Conservation (phyloP, 2,113 vertebrate species). For the Sylvilagus bachmani region DNA sequence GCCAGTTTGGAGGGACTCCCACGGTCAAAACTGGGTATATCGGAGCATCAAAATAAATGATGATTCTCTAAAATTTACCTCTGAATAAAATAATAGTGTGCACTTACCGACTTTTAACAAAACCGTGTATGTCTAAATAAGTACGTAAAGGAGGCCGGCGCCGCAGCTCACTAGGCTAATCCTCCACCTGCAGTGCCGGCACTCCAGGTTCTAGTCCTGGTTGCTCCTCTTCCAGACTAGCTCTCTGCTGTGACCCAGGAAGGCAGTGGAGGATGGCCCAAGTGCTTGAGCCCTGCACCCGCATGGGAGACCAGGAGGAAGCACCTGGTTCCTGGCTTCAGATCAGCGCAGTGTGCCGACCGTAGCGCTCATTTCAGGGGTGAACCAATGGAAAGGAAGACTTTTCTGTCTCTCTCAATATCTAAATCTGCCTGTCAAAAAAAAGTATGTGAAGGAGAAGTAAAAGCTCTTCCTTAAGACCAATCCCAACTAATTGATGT, state of each 20-base stretch:
- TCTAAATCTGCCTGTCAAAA: not conserved
- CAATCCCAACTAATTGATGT: not conserved
- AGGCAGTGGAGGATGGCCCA: too few relatives aligned
- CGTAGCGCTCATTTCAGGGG: too few relatives aligned
- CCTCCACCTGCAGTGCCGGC: too few relatives aligned
- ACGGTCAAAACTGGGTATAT: not conserved
- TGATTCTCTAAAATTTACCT: not conserved
- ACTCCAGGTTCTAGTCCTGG: too few relatives aligned
- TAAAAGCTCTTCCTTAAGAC: not conserved
- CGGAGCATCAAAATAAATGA: not conserved
- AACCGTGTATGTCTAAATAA: not conserved
- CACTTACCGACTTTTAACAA: not conserved
- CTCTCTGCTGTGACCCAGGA: too few relatives aligned
- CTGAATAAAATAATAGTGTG: slow-evolving; percentile 1
- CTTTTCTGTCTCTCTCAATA: not conserved
- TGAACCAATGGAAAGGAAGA: too few relatives aligned
- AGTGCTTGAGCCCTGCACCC: too few relatives aligned
- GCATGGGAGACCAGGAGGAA: too few relatives aligned
- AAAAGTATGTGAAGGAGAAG: not conserved
- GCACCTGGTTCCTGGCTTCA: too few relatives aligned
- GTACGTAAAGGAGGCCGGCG: not conserved
- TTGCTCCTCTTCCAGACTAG: too few relatives aligned
- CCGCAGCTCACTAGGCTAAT: too few relatives aligned
- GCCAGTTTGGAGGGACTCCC: not conserved
- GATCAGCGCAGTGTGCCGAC: too few relatives aligned